A percentile compares a stretch with the other conserved stretches of the same genome.
Evolutionary conservation across 2,113 vertebrate genomes (phyloP).

Genomic region (Okapia johnstoni): DNA sequence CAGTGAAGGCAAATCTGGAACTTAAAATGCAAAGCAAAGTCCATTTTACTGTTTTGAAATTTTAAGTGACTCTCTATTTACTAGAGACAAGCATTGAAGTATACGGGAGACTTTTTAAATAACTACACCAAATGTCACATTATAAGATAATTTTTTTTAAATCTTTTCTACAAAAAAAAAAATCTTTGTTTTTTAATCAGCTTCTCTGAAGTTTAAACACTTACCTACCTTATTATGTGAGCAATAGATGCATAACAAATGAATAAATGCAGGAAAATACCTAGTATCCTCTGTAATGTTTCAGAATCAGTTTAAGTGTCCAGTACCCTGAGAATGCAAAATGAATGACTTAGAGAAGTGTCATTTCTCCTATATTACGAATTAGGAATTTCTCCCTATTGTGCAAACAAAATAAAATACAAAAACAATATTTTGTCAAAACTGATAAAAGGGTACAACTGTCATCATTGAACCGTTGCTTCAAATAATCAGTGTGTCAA

Average conservation of each 20-base stretch:
- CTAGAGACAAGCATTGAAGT: neutral
- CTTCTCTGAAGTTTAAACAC: neutral
- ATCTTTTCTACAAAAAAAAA: neutral
- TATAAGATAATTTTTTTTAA: neutral
- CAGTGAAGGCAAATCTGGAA: neutral
- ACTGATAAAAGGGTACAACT: neutral
- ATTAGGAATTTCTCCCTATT: conserved; percentile 8
- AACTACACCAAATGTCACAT: neutral
- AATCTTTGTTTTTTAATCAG: neutral
- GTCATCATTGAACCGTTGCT: neutral
- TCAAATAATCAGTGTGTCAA: neutral
- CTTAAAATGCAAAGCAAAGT: neutral
- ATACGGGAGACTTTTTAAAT: neutral
- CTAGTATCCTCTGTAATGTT: neutral
- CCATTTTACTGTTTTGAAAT: conserved; percentile 15
- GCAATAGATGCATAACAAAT: neutral
- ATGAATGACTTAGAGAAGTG: neutral
- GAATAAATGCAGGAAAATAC: neutral
- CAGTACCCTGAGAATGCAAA: neutral
- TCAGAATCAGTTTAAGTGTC: neutral
- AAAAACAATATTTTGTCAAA: neutral
- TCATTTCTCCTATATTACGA: neutral
- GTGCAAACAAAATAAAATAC: neutral
- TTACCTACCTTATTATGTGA: neutral
- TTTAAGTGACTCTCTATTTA: neutral